Conservation (phyloP, 2,797 vertebrate genomes). For the Apogon hyalosoma region DNA sequence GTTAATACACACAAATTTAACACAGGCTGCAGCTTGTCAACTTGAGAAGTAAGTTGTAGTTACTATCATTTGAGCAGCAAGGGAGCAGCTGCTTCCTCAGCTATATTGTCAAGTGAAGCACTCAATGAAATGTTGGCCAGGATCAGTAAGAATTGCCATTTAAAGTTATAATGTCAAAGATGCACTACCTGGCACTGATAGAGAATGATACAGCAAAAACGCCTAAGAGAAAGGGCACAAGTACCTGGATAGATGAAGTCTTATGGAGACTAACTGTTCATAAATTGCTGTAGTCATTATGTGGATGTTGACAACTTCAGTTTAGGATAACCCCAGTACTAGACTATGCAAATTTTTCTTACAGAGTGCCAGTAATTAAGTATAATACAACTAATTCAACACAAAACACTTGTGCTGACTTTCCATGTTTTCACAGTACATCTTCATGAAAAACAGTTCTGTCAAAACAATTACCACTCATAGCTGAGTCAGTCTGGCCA, state of each 20-base stretch:
- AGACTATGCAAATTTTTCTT: too few species aligned
- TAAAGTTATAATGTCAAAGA: conserved; percentile 11
- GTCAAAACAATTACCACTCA: conserved; percentile 8
- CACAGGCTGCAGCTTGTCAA: conserved; percentile 4
- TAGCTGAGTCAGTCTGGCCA: conserved; percentile 36
- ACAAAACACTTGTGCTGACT: conserved; percentile 4
- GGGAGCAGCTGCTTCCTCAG: conserved; percentile 17
- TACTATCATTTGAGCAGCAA: neutral
- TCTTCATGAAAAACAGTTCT: conserved; percentile 6
- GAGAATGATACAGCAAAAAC: neutral
- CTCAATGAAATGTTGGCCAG: conserved; percentile 4
- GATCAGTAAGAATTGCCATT: conserved; percentile 17
- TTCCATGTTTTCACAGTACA: neutral
- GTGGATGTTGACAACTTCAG: neutral
- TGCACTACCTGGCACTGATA: conserved; percentile 10
- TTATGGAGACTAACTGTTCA: neutral
- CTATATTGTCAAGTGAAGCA: neutral
- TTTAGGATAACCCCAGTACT: too few species aligned
- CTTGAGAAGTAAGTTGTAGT: conserved; percentile 2
- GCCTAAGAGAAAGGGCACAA: neutral
- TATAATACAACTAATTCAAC: too few species aligned
- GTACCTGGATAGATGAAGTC: neutral
- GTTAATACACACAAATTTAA: neutral
- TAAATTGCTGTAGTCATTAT: neutral
- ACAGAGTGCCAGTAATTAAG: too few species aligned